Evolutionary conservation across 2,888 invertebrate genomes (phyloP), one percentile per base, ranked within the genome.

Genomic region (Agonopterix arenella): DNA sequence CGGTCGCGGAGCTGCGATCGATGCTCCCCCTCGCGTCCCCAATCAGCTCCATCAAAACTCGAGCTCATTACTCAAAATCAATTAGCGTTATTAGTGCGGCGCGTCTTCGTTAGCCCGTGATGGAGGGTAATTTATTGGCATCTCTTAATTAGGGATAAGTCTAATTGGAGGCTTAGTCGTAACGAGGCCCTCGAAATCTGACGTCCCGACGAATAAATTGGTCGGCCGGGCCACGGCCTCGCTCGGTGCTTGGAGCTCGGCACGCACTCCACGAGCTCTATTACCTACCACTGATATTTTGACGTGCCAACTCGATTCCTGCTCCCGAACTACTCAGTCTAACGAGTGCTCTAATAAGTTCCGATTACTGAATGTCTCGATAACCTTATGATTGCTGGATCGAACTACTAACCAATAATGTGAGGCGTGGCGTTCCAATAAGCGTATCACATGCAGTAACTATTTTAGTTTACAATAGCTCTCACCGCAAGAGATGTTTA

Each of bases 81-180:
- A 89, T 89, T 89, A 89, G 78, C 83, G 86, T 88, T 88, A 89
- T 89, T 89, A 89, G 89, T 84, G 81, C 79, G 84, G 81, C 82
- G 82, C 88, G 88, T 89, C 89, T 89, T 89, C 89, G 88, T 88
- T 88, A 89, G 85, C 72, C 86, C 83, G 83, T 89, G 90, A 89
- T 89, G 89, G 90, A 89, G 90, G 89, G 90, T 89, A 90, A 90
- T 90, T 90, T 90, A 90, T 90, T 88, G 90, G 90, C 90, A 90
- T 90, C 90, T 90, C 90, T 90, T 90, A 90, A 90, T 90, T 90
- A 90, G 90, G 90, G 90, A 89, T 90, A 90, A 89, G 90, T 90
- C 90, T 90, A 90, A 90, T 90, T 90, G 90, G 89, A 84, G 89
- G 90, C 90, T 90, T 89, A 90, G 88, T 84, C 80, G 88, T 90